Conservation (phyloP, 2,797 vertebrate genomes). For the Taeniopygia guttata region DNA sequence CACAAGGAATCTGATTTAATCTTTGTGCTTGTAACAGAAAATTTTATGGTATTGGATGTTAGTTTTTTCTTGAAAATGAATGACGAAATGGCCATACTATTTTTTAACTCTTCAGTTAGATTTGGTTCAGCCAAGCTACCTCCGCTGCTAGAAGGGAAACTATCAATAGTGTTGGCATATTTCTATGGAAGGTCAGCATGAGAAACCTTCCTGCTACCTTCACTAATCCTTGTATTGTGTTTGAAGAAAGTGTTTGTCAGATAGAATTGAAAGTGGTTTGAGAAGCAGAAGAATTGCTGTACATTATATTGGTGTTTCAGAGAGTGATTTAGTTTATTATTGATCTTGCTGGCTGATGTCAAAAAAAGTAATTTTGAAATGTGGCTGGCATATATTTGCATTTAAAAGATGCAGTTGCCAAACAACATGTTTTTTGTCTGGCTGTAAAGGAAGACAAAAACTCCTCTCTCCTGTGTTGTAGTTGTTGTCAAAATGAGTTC, state of each 20-base stretch:
- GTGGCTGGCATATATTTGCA: neutral
- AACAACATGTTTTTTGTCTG: neutral
- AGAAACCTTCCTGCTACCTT: neutral
- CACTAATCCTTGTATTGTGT: neutral
- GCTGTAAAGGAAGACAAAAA: neutral
- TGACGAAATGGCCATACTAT: neutral
- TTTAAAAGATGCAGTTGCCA: neutral
- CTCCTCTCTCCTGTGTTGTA: neutral
- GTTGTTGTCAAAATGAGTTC: neutral
- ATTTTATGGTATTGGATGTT: neutral
- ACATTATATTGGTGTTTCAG: neutral
- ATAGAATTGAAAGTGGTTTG: neutral
- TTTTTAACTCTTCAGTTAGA: neutral
- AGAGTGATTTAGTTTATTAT: neutral
- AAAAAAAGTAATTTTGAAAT: neutral
- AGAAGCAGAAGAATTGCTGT: neutral
- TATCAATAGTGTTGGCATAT: neutral
- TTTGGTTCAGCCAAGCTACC: neutral
- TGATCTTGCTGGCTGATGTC: neutral
- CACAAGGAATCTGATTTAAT: neutral
- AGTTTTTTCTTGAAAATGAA: neutral
- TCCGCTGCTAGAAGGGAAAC: neutral
- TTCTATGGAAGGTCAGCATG: neutral
- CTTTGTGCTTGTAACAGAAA: neutral
- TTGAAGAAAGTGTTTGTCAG: neutral